Base-by-base conservation (phyloP, 2,888 invertebrate species). In the Pediacus dermestoides region DNA sequence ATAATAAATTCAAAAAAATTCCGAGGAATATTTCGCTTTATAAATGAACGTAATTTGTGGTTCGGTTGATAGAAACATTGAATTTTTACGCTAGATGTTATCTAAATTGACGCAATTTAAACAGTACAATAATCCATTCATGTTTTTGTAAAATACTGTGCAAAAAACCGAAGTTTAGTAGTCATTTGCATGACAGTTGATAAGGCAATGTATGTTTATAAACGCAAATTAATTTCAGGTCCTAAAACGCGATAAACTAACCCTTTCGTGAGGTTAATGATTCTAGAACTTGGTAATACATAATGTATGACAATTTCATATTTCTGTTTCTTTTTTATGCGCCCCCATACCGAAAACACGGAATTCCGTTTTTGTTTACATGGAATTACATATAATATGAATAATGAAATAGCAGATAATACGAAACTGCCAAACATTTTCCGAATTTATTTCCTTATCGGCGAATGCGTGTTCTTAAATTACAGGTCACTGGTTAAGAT, bases 101-200 rank as follows among this genome's bases (percentile, higher is more conserved):
- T n/a, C n/a, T n/a, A n/a, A n/a, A n/a, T n/a, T n/a, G n/a, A n/a
- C n/a, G n/a, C n/a, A n/a, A n/a, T n/a, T n/a, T n/a, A n/a, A n/a
- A n/a, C n/a, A n/a, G n/a, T n/a, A n/a, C n/a, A n/a, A n/a, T n/a
- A n/a, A n/a, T n/a, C n/a, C n/a, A n/a, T n/a, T n/a, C n/a, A n/a
- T n/a, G n/a, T n/a, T n/a, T n/a, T n/a, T n/a, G n/a, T n/a, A n/a
- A n/a, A n/a, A n/a, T n/a, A n/a, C n/a, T n/a, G n/a, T n/a, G n/a
- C n/a, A n/a, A n/a, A n/a, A n/a, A n/a, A n/a, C n/a, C n/a, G n/a
- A n/a, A n/a, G n/a, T n/a, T n/a, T n/a, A n/a, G n/a, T n/a, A n/a
- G 28, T 44, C 34, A 49, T 51, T 56, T 53, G 55, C 56, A 58
- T 58, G 55, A 50, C 53, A 49, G 48, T 50, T 50, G 56, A 54